Evolutionary conservation across 2,113 vertebrate genomes (phyloP), one percentile per base, ranked within the genome.

Genomic region (Phainopepla nitens): DNA sequence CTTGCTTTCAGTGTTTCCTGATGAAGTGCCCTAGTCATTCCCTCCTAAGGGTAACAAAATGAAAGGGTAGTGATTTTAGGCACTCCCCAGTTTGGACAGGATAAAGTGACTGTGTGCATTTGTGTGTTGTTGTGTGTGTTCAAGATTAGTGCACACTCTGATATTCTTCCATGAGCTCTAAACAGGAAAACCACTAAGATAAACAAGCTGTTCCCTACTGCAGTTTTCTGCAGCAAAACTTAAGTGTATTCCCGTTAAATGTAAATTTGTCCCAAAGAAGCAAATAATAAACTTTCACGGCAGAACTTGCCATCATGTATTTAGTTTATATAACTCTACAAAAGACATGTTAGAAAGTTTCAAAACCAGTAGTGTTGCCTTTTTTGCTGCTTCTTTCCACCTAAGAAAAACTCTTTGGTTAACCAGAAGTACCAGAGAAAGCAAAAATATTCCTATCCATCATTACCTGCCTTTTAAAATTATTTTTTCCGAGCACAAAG

Each of bases 161-260:
- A 89, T 95, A 91, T 36, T 85, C 31, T 36, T 94, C 87, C 33
- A 62, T 42, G 56, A 64, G 82, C 76, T 95, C 93, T 95, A 95
- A 97, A 96, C 81, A 96, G 89, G 85, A 96, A 96, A 94, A 97
- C 29, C 90, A 94, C 65, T 20, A 82, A 94, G 53, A 80, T 69
- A 92, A 94, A 90, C 64, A 95, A 93, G 42, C 20, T 66, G 42
- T 31, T 81, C 75, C 54, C 62, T 73, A 82, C 28, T 95, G 84
- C 73, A 73, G 56, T 76, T 79, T 96, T 91, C 90, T 96, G 70
- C 56, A 90, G 73, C 66, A 80, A 64, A 45, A 79, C 19, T 77
- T 81, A 78, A 75, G n/a, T 3, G 1, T 61, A 75, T 60, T 56
- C 47, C 70, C 73, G 28, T 36, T 16, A 75, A 49, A 85, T 42